phyloP scores from a whole-genome alignment of 2,797 vertebrate genomes.

The Peromyscus eremicus region DNA sequence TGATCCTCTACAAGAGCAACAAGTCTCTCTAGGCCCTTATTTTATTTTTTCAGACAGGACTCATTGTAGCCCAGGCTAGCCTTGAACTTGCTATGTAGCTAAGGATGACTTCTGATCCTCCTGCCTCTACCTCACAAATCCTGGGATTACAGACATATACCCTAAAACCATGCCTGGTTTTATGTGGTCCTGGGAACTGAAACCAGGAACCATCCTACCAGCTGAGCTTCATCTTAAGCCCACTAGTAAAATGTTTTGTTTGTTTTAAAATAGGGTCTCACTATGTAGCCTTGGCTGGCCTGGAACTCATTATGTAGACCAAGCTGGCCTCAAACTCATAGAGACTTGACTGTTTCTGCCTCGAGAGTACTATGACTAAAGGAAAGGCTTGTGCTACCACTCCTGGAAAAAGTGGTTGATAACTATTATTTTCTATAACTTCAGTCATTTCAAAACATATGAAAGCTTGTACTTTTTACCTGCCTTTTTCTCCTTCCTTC shows the following conservation, averaged over 20 bases:
- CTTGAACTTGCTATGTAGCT: neutral
- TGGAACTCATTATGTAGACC: neutral
- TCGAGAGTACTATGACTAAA: neutral
- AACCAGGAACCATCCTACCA: neutral
- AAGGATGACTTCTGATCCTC: neutral
- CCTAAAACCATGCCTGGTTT: neutral
- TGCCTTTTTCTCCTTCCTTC: neutral
- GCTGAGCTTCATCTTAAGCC: neutral
- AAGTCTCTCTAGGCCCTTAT: neutral
- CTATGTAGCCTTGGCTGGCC: neutral
- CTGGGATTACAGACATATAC: neutral
- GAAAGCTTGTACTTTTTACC: neutral
- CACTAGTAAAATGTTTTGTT: neutral
- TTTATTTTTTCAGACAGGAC: neutral
- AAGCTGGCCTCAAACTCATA: neutral
- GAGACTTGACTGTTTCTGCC: neutral
- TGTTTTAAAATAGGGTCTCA: neutral
- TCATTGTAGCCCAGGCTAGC: neutral
- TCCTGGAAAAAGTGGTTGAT: neutral
- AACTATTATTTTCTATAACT: neutral
- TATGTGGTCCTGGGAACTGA: neutral
- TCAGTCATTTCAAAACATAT: neutral
- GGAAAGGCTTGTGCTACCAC: neutral
- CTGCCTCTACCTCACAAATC: neutral
- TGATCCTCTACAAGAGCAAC: neutral